Conservation (phyloP, 2,113 vertebrate genomes). For the Trichomycterus rosablanca region DNA sequence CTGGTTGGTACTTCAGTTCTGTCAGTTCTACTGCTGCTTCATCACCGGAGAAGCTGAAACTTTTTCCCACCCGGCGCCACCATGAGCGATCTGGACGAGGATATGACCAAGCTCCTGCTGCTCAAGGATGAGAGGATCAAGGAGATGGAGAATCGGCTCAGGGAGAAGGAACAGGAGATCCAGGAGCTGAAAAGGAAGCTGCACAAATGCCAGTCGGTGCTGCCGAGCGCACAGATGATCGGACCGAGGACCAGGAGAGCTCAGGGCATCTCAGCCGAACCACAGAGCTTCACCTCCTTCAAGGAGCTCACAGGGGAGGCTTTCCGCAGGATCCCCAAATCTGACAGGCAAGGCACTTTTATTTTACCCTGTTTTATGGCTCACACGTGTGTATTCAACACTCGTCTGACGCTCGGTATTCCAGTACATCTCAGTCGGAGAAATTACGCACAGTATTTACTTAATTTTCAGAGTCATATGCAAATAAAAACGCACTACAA, state of each 20-base stretch:
- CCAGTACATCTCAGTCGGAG: too few species aligned
- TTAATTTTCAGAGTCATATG: too few species aligned
- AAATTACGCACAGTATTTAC: too few species aligned
- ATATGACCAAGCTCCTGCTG: constrained; percentile 76
- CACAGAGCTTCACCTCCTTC: constrained; percentile 68
- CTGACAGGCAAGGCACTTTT: constrained; percentile 67
- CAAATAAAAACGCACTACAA: too few species aligned
- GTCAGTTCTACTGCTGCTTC: neutral
- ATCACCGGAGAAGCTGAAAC: neutral
- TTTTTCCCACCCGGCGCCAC: constrained; percentile 4
- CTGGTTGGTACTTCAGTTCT: neutral
- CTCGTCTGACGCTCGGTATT: too few species aligned
- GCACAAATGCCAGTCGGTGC: constrained; percentile 86
- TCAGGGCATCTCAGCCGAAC: constrained; percentile 85
- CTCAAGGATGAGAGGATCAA: constrained; percentile 80
- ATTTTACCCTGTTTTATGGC: too few species aligned
- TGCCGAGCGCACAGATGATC: constrained; percentile 75
- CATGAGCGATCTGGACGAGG: constrained; percentile 80
- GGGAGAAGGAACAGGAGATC: constrained; percentile 79
- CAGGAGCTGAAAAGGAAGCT: constrained; percentile 78
- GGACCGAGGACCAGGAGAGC: constrained; percentile 81
- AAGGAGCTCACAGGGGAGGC: constrained; percentile 77
- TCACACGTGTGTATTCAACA: too few species aligned
- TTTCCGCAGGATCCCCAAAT: constrained; percentile 79
- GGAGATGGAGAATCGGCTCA: constrained; percentile 77